Evolutionary conservation across 2,113 vertebrate genomes (phyloP), one percentile per base, ranked within the genome.

Genomic region (Scolopax mira): DNA sequence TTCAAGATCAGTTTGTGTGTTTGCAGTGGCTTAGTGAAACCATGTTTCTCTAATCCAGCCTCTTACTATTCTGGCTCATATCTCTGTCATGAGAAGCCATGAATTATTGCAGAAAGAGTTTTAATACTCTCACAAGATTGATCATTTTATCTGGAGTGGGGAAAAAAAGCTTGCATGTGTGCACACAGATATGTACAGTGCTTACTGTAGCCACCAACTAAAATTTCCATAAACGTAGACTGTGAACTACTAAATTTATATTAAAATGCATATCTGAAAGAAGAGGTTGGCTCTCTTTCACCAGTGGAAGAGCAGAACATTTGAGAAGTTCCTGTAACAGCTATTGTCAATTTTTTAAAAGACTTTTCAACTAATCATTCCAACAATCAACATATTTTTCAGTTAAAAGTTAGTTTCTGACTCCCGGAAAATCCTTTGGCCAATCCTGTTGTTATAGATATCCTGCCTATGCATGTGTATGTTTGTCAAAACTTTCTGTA

Each of bases 111-210:
- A 46, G 25, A 17, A 85, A 66, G 24, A 57, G 5, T 44, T 84
- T 52, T 54, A 31, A 57, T 19, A 18, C 2, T 69, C 41, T 61
- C 8, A 39, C 8, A 81, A 78, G 14, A 42, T 2, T 23, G 31
- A 33, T 61, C 24, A 41, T 67, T 80, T 69, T 86, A 39, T 52
- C 35, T 57, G 41, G 13, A 89, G 35, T 0, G 1, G 5, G 35
- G 27, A 10, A 82, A 55, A 57, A 64, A 69, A 41, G 2, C 4
- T 70, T 52, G 6, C 8, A n/a, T 2, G 4, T 22, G 4, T 8
- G 4, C 4, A 0, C 12, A 12, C 1, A 1, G 27, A 4, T 11
- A n/a, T 2, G 27, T 3, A 22, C 8, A 48, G 6, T 21, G 7
- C 23, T 72, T 46, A 18, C 3, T 24, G 18, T 61, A 73, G 5